Evolutionary conservation across 2,888 invertebrate genomes (phyloP).

Genomic region (Himalopsyche japonica): DNA sequence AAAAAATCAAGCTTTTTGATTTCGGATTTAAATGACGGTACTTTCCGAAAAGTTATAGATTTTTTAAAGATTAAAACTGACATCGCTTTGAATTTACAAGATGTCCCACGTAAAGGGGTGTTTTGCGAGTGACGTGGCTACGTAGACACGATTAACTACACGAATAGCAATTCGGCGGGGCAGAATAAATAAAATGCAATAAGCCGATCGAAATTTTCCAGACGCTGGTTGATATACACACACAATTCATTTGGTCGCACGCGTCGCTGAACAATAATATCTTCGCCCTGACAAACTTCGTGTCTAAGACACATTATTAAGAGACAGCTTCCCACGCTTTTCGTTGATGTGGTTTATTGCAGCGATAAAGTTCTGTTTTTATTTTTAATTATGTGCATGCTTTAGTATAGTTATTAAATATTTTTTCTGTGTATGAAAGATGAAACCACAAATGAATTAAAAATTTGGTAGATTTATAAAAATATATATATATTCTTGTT

Average conservation of each 20-base stretch:
- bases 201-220: neutral
- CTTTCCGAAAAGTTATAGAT: too few relatives aligned
- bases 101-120: neutral
- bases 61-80: too few relatives aligned
- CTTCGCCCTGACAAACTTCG: neutral
- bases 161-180: neutral
- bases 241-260: neutral
- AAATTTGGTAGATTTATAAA: too few relatives aligned
- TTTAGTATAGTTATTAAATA: too few relatives aligned
- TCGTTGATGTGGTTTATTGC: neutral
- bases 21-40: too few relatives aligned
- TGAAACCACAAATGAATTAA: too few relatives aligned
- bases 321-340: neutral
- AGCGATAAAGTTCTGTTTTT: neutral
- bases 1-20: too few relatives aligned
- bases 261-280: neutral
- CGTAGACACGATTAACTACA: neutral
- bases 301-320: neutral
- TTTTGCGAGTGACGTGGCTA: neutral
- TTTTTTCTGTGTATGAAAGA: too few relatives aligned
- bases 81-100: neutral
- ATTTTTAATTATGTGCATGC: neutral
- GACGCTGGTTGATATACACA: neutral
- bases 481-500: too few relatives aligned
- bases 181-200: neutral